These are phyloP conservation scores for Apodemia hepburni DNA, from an alignment of 2,888 invertebrate species.

Conservation along the genomic window DNA sequence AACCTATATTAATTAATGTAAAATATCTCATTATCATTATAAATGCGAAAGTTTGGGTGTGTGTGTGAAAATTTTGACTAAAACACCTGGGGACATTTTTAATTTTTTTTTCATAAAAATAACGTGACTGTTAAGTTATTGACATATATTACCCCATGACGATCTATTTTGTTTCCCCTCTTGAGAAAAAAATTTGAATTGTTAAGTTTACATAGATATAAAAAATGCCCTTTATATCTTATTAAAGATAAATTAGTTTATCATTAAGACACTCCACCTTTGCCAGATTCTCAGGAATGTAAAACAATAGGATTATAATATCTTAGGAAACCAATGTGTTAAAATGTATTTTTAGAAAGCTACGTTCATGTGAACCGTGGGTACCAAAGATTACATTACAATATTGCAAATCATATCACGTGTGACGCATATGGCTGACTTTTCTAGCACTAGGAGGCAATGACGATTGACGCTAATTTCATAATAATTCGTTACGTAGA, in stretches of 20 bases:
- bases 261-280: background rate
- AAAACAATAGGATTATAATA: background rate
- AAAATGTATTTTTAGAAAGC: background rate
- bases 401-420: background rate
- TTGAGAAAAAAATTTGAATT: too few relatives aligned
- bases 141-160: too few relatives aligned
- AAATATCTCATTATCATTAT: background rate
- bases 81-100: too few relatives aligned
- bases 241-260: too few relatives aligned
- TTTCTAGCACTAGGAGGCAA: background rate
- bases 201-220: too few relatives aligned
- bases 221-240: background rate
- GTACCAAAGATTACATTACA: background rate
- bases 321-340: background rate
- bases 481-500: background rate
- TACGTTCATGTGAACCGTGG: background rate
- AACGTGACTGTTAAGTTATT: too few relatives aligned
- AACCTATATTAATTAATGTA: conserved; percentile 25
- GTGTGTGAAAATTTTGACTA: background rate
- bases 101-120: too few relatives aligned
- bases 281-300: background rate
- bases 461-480: background rate
- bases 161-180: too few relatives aligned
- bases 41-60: background rate
- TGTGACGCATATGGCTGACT: background rate